Base-by-base conservation (phyloP, 2,888 invertebrate genomes). In the Tinea semifulvella region DNA sequence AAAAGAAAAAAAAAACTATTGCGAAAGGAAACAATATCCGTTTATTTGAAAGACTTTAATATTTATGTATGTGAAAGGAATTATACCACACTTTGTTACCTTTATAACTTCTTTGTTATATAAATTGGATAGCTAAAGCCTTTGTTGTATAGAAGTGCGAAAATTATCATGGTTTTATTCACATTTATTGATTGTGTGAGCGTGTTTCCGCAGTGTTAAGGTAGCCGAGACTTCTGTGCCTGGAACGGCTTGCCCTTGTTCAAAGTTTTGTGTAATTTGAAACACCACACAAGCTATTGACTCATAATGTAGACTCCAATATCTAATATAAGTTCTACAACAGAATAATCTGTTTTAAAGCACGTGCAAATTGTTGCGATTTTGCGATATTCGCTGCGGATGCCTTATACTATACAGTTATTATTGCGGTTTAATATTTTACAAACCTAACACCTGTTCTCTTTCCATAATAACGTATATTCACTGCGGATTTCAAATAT, bases 121-220 rank as follows among this genome's bases (percentile, higher is more conserved):
- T 31, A 31, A 31, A 31, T 31, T 31, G 13, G 14, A 31, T 3
- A 6, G 26, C 11, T n/a, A 26, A 26, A 26, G 26, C 11, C 27
- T 31, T 43, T 43, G 8, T 31, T 43, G 3, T 31, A 28, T 2
- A 43, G 31, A 45, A 26, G 27, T 19, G 57, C 49, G 56, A 38
- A 61, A 61, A 63, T 68, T 59, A 66, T 57, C 63, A 58, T 39
- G 43, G 46, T 48, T 46, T 48, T 47, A 36, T 46, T 43, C 53
- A 54, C 55, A 56, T 53, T n/a, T 75, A 76, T 79, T 68, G 77
- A 80, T 80, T 77, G 57, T 63, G 62, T 63, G 68, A 66, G 68
- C 71, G 70, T 68, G 68, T 69, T 63, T 58, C 65, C 65, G 63
- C 61, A 54, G 65, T 53, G 53, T 48, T 51, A 58, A 55, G 61